Evolutionary conservation across 1,140 invertebrate genomes (phyloP), one percentile per base, ranked within the genome.

Genomic region (Augochlora pura): DNA sequence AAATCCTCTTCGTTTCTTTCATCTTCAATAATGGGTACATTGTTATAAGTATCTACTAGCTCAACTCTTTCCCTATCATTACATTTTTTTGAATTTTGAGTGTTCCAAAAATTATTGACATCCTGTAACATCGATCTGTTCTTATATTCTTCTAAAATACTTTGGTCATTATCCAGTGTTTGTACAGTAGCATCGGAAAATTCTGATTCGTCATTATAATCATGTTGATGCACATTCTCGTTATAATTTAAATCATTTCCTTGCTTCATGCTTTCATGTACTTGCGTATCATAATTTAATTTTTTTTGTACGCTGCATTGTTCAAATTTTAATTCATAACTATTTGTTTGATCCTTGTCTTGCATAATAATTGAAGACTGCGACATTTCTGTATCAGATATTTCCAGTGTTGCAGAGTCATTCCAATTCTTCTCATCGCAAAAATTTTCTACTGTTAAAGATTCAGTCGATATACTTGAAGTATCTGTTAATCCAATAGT

Each of bases 401-500:
- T 89, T 59, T 92, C 91, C 21, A 81, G 25, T 21, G 74, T 80
- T 27, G 87, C 90, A 80, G 71, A 76, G 79, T 93, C 91, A 46
- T 90, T 90, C 89, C 90, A 93, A 10, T 80, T 73, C 66, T 85
- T 81, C 64, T 87, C 83, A 14, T 91, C 84, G 0, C 59, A 68
- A 65, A 82, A 89, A 77, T 82, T 71, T 63, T 72, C 66, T 8
- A 72, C 67, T 6, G 49, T 59, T 23, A 86, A 73, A 9, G 89
- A 90, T 63, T 88, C 89, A 60, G 73, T 90, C 18, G 86, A 88
- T 67, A 89, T 83, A 42, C 82, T 89, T 5, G 91, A 93, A 49
- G 87, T 85, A 63, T 93, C 91, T 27, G 87, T 90, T 57, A 91
- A 81, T 64, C 88, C 89, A 81, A 92, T 90, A 9, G 90, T 92